A percentile compares a stretch with the other conserved stretches of the same genome.
phyloP scores from a whole-genome alignment of 2,797 vertebrate genomes.

The Numenius phaeopus region DNA sequence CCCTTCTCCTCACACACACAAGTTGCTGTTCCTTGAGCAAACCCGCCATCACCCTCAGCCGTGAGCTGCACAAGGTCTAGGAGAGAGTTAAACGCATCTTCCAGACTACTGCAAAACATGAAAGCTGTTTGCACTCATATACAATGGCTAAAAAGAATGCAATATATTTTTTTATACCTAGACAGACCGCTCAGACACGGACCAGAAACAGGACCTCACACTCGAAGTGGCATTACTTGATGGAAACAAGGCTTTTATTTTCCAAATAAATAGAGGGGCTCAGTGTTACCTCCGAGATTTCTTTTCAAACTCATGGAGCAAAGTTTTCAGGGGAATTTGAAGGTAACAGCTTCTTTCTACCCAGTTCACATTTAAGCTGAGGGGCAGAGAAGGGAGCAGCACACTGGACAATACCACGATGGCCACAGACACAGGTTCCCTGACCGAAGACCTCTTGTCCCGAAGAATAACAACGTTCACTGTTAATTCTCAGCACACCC shows the following conservation, averaged over 20 bases:
- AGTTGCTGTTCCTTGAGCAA: not conserved
- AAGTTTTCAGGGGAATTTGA: not conserved
- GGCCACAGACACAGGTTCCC: not conserved
- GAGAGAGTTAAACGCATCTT: not conserved
- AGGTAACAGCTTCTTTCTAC: not conserved
- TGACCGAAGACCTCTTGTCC: not conserved
- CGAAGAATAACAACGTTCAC: accelerated
- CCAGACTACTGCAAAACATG: not conserved
- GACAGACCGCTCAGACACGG: accelerated
- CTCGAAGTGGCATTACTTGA: not conserved
- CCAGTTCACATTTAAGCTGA: not conserved
- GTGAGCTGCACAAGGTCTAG: not conserved
- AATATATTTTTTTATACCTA: not conserved
- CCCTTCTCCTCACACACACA: accelerated
- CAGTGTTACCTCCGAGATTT: not conserved
- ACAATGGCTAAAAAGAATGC: accelerated
- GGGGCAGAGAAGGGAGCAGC: not conserved
- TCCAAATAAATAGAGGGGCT: not conserved
- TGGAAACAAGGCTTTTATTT: not conserved
- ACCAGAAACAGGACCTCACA: not conserved
- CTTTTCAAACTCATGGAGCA: not conserved
- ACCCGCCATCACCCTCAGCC: not conserved
- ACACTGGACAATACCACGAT: accelerated
- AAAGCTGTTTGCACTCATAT: not conserved
- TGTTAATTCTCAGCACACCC: not conserved